Evolutionary conservation across 2,888 invertebrate genomes (phyloP).

Genomic region (Himalopsyche tibetana): DNA sequence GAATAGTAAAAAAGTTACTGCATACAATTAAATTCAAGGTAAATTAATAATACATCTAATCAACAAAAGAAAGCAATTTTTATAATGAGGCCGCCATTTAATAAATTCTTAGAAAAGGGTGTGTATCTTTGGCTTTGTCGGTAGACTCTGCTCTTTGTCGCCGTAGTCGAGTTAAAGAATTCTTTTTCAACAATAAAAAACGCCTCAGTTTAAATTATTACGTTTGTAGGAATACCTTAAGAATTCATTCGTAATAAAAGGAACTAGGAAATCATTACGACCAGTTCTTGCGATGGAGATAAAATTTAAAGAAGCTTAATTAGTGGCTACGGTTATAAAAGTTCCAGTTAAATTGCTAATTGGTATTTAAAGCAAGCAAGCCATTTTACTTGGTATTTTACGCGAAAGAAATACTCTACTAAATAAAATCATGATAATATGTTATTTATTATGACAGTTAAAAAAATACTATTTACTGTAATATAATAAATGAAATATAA

Average conservation of each 20-base stretch:
- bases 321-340: constrained; percentile 6
- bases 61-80: background rate
- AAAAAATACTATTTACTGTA: too few species aligned
- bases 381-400: background rate
- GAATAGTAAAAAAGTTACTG: background rate
- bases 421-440: too few species aligned
- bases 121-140: background rate
- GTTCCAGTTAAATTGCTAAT: constrained; percentile 1
- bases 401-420: too few species aligned
- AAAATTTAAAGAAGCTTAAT: constrained; percentile 20
- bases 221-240: background rate
- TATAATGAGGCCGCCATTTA: background rate
- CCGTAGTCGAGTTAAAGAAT: background rate
- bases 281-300: background rate
- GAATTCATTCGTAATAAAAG: constrained; percentile 3
- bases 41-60: background rate
- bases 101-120: constrained; percentile 1
- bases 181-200: too few species aligned
- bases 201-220: background rate
- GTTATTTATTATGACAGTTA: too few species aligned
- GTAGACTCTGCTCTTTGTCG: background rate
- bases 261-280: constrained; percentile 1
- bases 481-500: too few species aligned
- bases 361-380: background rate
- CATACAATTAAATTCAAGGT: background rate